phyloP scores from a whole-genome alignment of 2,797 vertebrate species.

The Emys orbicularis region DNA sequence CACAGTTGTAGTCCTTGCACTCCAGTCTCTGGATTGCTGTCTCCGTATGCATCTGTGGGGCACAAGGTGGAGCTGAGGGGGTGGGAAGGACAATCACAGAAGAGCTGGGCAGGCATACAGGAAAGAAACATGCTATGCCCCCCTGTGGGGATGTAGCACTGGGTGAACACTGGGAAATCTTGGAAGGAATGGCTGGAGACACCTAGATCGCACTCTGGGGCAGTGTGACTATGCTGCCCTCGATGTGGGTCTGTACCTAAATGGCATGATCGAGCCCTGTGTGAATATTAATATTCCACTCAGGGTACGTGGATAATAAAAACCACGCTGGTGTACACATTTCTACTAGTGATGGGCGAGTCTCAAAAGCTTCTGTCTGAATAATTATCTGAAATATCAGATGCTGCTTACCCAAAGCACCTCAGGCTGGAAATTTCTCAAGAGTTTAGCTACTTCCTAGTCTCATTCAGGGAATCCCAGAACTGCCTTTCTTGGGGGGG shows the following conservation, averaged over 20 bases:
- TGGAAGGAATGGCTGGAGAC: neutral
- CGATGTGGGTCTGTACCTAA: neutral
- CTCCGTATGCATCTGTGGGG: neutral
- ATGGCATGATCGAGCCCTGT: neutral
- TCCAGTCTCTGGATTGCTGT: neutral
- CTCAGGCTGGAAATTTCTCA: neutral
- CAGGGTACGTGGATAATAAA: neutral
- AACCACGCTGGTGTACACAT: neutral
- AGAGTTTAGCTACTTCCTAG: neutral
- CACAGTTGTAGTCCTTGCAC: rapidly evolving
- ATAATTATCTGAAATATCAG: neutral
- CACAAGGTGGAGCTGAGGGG: neutral
- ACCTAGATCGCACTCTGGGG: neutral
- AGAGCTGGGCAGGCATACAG: neutral
- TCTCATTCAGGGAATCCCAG: neutral
- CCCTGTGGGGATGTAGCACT: neutral
- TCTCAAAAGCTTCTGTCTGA: neutral
- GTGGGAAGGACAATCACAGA: neutral
- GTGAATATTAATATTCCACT: neutral
- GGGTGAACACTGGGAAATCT: neutral
- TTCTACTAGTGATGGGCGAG: neutral
- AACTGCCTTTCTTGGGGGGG: neutral
- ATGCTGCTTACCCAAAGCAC: neutral
- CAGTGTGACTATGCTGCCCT: neutral
- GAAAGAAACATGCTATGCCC: neutral